phyloP scores from a whole-genome alignment of 1,140 invertebrate species.

The Aphis craccivora region DNA sequence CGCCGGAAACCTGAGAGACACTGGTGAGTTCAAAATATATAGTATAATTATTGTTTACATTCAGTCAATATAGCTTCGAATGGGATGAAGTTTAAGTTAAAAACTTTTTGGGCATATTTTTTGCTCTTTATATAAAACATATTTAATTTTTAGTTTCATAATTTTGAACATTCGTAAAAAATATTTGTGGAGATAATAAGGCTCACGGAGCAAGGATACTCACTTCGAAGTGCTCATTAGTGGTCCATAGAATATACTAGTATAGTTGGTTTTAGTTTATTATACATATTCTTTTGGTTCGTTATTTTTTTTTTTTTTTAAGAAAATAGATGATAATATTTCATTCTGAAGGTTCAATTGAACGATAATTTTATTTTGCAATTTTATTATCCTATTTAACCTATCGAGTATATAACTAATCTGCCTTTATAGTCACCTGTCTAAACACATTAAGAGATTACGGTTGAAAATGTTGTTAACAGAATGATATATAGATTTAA shows the following conservation, averaged over 20 bases:
- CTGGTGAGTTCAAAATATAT: background rate
- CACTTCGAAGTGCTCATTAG: background rate
- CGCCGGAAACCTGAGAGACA: slow-evolving; percentile 26
- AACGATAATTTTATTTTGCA: background rate
- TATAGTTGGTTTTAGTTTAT: background rate
- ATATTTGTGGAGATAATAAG: background rate
- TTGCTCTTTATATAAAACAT: background rate
- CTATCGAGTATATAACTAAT: background rate
- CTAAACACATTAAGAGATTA: background rate
- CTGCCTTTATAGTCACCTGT: background rate
- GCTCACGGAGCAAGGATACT: background rate
- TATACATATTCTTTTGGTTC: background rate
- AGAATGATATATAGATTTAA: background rate
- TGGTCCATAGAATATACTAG: background rate
- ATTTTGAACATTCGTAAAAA: background rate
- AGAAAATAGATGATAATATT: background rate
- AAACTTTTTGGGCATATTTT: background rate
- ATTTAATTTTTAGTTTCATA: background rate
- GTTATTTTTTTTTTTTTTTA: background rate
- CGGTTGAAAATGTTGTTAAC: background rate
- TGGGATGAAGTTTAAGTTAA: background rate
- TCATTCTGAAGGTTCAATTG: background rate
- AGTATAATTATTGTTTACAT: background rate
- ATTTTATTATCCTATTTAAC: background rate
- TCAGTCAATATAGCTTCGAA: background rate